phyloP scores from a whole-genome alignment of 2,797 vertebrate species.

The Poecilia gillii region DNA sequence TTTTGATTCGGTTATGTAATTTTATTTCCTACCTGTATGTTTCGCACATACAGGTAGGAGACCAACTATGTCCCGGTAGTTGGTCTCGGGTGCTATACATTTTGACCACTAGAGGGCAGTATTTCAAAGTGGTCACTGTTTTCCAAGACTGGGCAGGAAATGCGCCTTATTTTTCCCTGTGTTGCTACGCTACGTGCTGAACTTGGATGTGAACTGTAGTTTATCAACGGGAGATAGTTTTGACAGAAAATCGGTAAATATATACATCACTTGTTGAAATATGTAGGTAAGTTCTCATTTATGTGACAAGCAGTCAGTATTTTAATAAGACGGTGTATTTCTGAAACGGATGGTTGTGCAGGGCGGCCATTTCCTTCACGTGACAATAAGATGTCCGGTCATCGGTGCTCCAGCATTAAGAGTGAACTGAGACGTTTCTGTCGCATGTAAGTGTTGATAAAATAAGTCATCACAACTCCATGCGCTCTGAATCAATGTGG shows the following conservation, averaged over 20 bases:
- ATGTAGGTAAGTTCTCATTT: background rate
- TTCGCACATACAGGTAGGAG: no score
- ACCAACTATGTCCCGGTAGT: background rate
- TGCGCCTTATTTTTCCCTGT: background rate
- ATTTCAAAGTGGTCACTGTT: no score
- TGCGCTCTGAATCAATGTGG: background rate
- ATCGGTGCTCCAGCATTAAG: background rate
- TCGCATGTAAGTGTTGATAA: background rate
- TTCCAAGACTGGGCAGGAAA: no score
- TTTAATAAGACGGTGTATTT: background rate
- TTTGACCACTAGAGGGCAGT: background rate
- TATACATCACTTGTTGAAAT: background rate
- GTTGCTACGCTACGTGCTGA: background rate
- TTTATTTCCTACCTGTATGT: background rate
- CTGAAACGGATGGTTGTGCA: background rate
- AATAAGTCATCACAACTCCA: background rate
- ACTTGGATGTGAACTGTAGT: slow-evolving; percentile 6
- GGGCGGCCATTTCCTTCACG: background rate
- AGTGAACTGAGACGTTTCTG: background rate
- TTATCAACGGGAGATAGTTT: background rate
- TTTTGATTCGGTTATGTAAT: background rate
- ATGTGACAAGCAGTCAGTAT: background rate
- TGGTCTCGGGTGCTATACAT: background rate
- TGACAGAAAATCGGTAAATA: background rate
- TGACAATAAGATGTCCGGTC: background rate